A percentile compares a stretch with the other conserved stretches of the same genome.
These are phyloP conservation scores for Brachyptera putata DNA, from an alignment of 2,888 invertebrate species.

Conservation along the genomic window DNA sequence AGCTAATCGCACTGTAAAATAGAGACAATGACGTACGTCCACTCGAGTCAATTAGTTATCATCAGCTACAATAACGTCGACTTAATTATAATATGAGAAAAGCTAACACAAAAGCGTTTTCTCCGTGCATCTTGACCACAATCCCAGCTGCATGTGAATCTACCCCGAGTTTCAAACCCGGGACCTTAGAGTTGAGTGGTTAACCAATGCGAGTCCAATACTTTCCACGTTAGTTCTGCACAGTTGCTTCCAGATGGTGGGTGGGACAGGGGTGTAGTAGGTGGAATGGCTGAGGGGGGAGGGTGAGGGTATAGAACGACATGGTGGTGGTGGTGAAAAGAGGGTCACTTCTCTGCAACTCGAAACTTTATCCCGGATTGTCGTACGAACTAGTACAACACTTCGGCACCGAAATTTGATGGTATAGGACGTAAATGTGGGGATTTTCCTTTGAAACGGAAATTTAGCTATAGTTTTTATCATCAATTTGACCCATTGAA, in stretches of 20 bases:
- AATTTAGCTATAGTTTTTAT: no score
- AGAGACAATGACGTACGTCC: neutral
- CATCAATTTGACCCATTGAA: no score
- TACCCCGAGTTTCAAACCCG: neutral
- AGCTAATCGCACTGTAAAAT: no score
- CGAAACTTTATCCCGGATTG: slow-evolving; percentile 9
- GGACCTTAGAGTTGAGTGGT: slow-evolving; percentile 24
- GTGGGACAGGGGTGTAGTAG: neutral
- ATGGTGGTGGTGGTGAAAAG: neutral
- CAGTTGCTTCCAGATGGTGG: slow-evolving; percentile 28
- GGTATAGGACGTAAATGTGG: no score
- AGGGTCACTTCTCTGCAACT: neutral
- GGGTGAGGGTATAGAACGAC: neutral
- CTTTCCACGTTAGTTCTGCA: slow-evolving; percentile 30
- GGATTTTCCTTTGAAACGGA: no score
- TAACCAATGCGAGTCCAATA: slow-evolving; percentile 29
- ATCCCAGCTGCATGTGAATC: slow-evolving; percentile 7
- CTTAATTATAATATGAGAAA: neutral
- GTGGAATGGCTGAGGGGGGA: neutral
- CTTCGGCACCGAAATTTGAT: neutral
- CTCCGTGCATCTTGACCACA: slow-evolving; percentile 5
- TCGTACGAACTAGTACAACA: slow-evolving; percentile 4
- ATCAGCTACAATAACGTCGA: neutral
- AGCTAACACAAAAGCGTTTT: no score
- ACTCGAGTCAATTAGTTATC: slow-evolving; percentile 2